Evolutionary conservation across 2,113 vertebrate species (phyloP), one percentile per base, ranked within the genome.

Genomic region (Callocephalon fimbriatum): DNA sequence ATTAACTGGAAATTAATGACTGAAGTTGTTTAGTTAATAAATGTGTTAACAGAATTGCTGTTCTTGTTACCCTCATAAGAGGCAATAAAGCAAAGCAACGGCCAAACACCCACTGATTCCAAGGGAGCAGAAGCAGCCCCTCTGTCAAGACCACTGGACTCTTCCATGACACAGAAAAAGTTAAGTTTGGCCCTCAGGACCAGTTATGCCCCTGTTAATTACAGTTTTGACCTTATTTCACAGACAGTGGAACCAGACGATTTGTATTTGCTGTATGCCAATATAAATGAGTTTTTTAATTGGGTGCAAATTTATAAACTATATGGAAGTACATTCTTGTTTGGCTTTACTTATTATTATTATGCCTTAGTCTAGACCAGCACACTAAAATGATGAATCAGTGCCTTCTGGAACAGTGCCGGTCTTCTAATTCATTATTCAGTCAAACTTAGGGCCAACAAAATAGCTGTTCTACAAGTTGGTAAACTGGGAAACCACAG

Each of bases 401-500:
- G 68, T 74, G 59, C 56, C 73, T 95, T 85, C 62, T 85, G 76
- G 48, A 76, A 90, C 21, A 72, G 63, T 61, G 35, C 56, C 4
- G 42, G 75, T 83, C 66, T 94, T 94, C 74, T 79, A 93, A 95
- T 40, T 94, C 76, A 87, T 73, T 94, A 88, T 90, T 80, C 88
- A 90, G 76, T 78, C 86, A 79, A 97, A 89, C n/a, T 87, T 47
- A 91, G 62, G 90, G 86, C 86, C 81, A 73, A 85, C 37, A 95
- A 75, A 94, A 92, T 94, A 86, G 77, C 95, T 95, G 74, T 72
- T 97, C 93, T 95, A 42, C 84, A 97, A 97, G 91, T 97, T 96
- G 92, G 97, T 93, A 94, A 97, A 96, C 91, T 94, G 75, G 94
- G 91, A 97, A 98, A 97, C 62, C 82, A 90, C 86, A 82, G 88